Base-by-base conservation (phyloP, 2,888 invertebrate species). In the Drosophila mercatorum region DNA sequence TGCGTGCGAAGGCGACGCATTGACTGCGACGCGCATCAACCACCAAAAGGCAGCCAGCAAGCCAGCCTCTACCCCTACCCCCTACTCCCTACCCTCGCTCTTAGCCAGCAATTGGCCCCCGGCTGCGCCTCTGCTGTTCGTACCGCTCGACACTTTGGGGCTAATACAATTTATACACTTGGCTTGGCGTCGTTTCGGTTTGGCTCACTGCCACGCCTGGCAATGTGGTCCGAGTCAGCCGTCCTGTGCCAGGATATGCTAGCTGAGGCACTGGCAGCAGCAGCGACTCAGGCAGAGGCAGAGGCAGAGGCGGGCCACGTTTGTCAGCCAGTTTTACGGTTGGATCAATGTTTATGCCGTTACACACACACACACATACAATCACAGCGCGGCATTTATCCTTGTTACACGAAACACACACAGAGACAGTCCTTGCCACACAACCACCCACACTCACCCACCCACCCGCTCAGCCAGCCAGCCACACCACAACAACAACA, bases 161-260 rank as follows among this genome's bases (percentile, higher is more conserved):
- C 87, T 87, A 87, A 87, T 87, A 87, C 88, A 86, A 89, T 89
- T 89, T 88, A 89, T 84, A 83, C 89, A 89, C 87, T 88, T 87
- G 88, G 85, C 86, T 87, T 78, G 85, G 81, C 84, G 83, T 84
- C 83, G 75, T 78, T 80, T 83, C 85, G 84, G 79, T 85, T 85
- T 85, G 86, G 84, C 84, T 86, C 84, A 72, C 67, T 82, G 88
- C 88, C 83, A 82, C 80, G 76, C 68, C 68, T 52, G 61, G 58
- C 63, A 53, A 57, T 63, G 61, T 26, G 52, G 43, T 26, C 12
- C 46, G 41, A 44, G 61, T 53, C 46, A 46, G 56, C 52, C 40
- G 53, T 51, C 46, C 52, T 59, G 51, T 34, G 71, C 55, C 68
- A 66, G 71, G 62, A 59, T 44, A 36, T 63, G 74, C 43, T 4